Percentiles rank a stretch among this genome's conserved stretches.
phyloP scores from a whole-genome alignment of 37 sponge, comb jelly and placozoan genomes.

The Cliona cf. orientalis region DNA sequence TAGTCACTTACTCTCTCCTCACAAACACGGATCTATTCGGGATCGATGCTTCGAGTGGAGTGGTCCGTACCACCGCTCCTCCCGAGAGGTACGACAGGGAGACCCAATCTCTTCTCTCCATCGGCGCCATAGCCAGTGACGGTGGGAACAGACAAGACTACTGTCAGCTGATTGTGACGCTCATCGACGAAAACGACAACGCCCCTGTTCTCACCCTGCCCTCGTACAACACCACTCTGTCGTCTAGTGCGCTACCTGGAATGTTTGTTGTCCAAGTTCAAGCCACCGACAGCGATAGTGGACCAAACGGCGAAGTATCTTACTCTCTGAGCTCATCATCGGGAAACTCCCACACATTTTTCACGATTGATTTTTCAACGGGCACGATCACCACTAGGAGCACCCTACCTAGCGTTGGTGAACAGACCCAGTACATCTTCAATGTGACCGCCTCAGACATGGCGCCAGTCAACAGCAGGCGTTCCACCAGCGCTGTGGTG shows the following conservation, averaged over 20 bases:
- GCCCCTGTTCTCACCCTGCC: slow-evolving; percentile 34
- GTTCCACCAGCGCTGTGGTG: slow-evolving; percentile 2
- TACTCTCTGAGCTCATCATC: slow-evolving; percentile 22
- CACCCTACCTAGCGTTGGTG: neutral
- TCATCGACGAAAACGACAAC: slow-evolving; percentile 76
- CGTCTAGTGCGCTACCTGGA: neutral
- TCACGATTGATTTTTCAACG: slow-evolving; percentile 26
- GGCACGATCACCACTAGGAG: slow-evolving; percentile 44
- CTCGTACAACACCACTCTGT: slow-evolving; percentile 10
- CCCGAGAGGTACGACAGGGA: slow-evolving; percentile 66
- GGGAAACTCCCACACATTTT: neutral
- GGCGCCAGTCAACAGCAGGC: neutral
- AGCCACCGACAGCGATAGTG: slow-evolving; percentile 57
- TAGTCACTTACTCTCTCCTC: slow-evolving; percentile 26
- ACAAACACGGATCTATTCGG: slow-evolving; percentile 10
- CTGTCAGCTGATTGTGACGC: slow-evolving; percentile 53
- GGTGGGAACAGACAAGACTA: slow-evolving; percentile 57
- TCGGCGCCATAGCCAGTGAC: slow-evolving; percentile 66
- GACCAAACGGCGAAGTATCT: slow-evolving; percentile 15
- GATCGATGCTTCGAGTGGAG: slow-evolving; percentile 43
- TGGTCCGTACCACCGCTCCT: slow-evolving; percentile 23
- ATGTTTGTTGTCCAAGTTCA: slow-evolving; percentile 32
- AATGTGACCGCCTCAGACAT: slow-evolving; percentile 36
- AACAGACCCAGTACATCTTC: slow-evolving; percentile 4
- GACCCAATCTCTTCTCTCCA: neutral